Percentiles rank a stretch among this genome's conserved stretches.
Conservation (phyloP, 2,888 invertebrate genomes). For the Aphodius sticticus region DNA sequence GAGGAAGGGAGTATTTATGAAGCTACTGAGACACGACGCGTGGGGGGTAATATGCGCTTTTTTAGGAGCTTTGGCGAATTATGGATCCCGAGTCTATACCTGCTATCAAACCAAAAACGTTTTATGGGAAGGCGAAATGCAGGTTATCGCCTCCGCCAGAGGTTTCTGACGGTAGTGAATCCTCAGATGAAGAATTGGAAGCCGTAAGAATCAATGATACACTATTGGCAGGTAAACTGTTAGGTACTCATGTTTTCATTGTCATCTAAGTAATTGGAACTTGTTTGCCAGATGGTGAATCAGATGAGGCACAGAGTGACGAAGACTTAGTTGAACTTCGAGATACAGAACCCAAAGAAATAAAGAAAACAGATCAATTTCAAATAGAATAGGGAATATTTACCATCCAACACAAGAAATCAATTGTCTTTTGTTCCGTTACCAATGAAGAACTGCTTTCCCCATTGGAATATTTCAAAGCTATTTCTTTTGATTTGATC, state of each 20-base stretch:
- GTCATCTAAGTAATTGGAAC: not conserved
- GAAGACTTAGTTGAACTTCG: not conserved
- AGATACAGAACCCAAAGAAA: not conserved
- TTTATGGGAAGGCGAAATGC: not conserved
- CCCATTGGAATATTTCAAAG: conserved; percentile 34
- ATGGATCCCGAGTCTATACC: not conserved
- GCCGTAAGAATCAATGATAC: not conserved
- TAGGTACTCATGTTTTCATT: not conserved
- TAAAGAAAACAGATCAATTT: not conserved
- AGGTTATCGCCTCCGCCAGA: not conserved
- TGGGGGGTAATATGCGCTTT: no score
- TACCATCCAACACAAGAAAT: conserved; percentile 4
- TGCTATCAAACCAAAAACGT: not conserved
- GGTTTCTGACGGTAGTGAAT: not conserved
- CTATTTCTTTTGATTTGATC: conserved; percentile 29
- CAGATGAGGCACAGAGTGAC: not conserved
- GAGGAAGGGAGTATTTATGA: no score
- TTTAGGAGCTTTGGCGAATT: no score
- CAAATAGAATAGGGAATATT: not conserved
- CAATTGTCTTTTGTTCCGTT: not conserved
- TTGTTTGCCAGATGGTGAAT: not conserved
- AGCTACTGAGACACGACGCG: no score
- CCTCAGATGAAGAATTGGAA: not conserved
- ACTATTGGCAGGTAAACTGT: not conserved
- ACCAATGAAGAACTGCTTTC: conserved; percentile 7